Base-by-base conservation (phyloP, 1,140 invertebrate genomes). In the Temnothorax nylanderi region DNA sequence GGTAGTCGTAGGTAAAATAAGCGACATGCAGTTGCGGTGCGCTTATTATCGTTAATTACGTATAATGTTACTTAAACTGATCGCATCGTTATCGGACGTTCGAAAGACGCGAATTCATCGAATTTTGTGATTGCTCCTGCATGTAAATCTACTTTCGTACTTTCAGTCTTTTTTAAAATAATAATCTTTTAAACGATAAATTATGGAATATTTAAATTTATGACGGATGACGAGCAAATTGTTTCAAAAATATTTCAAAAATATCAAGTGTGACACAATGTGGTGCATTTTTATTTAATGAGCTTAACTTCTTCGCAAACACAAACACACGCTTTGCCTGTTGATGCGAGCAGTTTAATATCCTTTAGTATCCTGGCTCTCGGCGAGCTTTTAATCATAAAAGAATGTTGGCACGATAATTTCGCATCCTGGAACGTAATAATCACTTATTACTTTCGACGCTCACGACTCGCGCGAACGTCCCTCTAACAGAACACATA, bases 371-470 rank as follows among this genome's bases (percentile, higher is more conserved):
- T 7, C 26, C 26, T 60, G 37, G 44, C 3, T 58, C 34, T 72
- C 67, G 3, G 1, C 26, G 13, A 69, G n/a, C 10, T 56, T 58
- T 74, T 21, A 58, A 82, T 82, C 34, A 72, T 26, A 74, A 60
- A 82, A 82, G 37, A 82, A 82, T 18, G 8, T 82, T 82, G 51
- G 49, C 64, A 58, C 47, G 47, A 82, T 58, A 72, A 41, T 74
- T 72, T 74, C 41, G 49, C 26, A 81, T 81, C 21, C 13, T 34
- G 49, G 10, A 32, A 16, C 18, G 16, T 44, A 71, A 71, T 56
- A 56, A 41, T 26, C 34, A 11, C 47, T 71, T 8, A 26, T 26
- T 26, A 26, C 26, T 26, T 26, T 26, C 26, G 26, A 26, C 26
- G 26, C 26, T 26, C 26, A 26, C 26, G 26, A 26, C 26, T 26